phyloP scores from a whole-genome alignment of 1,140 invertebrate genomes.

The Octopus bimaculoides region DNA sequence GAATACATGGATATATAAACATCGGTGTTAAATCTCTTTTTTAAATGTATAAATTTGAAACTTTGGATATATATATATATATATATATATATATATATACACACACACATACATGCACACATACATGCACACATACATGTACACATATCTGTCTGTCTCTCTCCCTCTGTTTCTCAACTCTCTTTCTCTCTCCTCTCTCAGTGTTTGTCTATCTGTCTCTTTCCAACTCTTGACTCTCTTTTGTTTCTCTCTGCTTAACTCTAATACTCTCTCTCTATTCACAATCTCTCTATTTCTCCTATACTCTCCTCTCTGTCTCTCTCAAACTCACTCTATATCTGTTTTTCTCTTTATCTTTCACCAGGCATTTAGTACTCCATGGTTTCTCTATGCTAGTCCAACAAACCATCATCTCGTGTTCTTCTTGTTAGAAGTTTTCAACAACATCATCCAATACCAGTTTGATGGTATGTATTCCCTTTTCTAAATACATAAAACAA shows the following conservation, averaged over 20 bases:
- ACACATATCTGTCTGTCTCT: too few relatives aligned
- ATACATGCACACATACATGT: too few relatives aligned
- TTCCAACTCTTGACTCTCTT: background rate
- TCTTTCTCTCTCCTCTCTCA: background rate
- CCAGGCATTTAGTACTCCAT: conserved; percentile 93
- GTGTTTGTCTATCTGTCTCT: background rate
- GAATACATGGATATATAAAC: too few relatives aligned
- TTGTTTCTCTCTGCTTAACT: background rate
- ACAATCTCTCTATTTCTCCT: background rate
- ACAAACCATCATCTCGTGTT: conserved; percentile 98
- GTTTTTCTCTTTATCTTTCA: conserved; percentile 21
- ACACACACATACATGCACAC: too few relatives aligned
- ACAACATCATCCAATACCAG: conserved; percentile 99
- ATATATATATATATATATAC: too few relatives aligned
- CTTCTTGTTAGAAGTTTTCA: conserved; percentile 98
- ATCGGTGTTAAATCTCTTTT: too few relatives aligned
- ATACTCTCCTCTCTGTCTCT: background rate
- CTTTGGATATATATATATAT: too few relatives aligned
- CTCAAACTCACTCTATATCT: background rate
- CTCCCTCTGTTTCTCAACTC: background rate
- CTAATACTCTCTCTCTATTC: background rate
- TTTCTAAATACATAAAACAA: background rate
- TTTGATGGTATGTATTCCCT: conserved; percentile 81
- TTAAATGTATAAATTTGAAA: too few relatives aligned
- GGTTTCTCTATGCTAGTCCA: conserved; percentile 95